Evolutionary conservation across 2,797 vertebrate genomes (phyloP).

Genomic region (Brotogeris chrysoptera): DNA sequence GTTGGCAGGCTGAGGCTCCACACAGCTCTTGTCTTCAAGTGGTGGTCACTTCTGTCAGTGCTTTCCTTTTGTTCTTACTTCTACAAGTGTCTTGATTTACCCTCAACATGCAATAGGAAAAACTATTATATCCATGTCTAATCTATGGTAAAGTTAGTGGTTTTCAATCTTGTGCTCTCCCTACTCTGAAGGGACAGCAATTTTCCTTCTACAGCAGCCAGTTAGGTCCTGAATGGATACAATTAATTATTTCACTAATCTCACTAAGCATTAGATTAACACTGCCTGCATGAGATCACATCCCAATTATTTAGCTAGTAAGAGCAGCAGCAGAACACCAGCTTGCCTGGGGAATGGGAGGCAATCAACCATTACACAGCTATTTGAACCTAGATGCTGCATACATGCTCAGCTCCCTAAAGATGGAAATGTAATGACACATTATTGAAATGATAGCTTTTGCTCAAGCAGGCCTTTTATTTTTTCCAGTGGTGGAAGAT

Average conservation of each 20-base stretch:
- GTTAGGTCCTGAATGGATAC: background rate
- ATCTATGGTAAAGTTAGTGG: background rate
- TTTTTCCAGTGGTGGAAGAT: background rate
- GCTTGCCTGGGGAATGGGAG: background rate
- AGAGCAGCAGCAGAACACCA: background rate
- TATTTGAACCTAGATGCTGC: background rate
- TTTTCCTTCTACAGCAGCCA: background rate
- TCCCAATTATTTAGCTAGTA: background rate
- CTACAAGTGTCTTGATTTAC: background rate
- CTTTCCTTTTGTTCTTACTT: background rate
- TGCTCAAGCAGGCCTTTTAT: background rate
- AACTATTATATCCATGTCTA: background rate
- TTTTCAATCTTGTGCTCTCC: background rate
- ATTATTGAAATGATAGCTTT: background rate
- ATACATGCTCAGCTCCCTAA: background rate
- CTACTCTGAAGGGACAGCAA: background rate
- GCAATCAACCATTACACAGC: background rate
- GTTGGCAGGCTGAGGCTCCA: background rate
- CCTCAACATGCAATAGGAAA: background rate
- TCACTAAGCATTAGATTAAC: background rate
- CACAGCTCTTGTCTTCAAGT: background rate
- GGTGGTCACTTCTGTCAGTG: background rate
- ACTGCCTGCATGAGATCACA: background rate
- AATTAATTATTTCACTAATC: constrained; percentile 4
- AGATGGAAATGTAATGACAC: background rate